Evolutionary conservation across 2,888 invertebrate genomes (phyloP), one percentile per base, ranked within the genome.

Genomic region (Stratiomys singularior): DNA sequence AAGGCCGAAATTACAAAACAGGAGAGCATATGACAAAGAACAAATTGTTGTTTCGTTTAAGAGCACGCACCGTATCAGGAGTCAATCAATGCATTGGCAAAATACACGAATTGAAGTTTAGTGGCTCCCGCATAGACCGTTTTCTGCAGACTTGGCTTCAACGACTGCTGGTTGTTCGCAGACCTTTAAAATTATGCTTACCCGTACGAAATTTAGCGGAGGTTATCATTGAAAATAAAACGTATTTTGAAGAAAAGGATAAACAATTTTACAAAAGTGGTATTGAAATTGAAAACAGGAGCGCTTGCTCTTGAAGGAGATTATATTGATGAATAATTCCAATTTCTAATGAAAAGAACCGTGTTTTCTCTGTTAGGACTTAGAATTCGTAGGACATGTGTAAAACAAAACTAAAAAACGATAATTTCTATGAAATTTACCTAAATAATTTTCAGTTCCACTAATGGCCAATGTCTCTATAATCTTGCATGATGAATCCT

Each of bases 51-150:
- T 7, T 60, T 18, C n/a, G n/a, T 21, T 18, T 23, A 60, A 60
- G 60, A 60, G 23, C 7, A 60, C 7, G 60, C 60, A 60, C 60
- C 60, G 60, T 7, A 23, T 60, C 66, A 66, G 30, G 28, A 28
- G 18, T 66, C 66, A 66, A 28, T 66, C 13, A 66, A 37, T 28
- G 28, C 66, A 66, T 28, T 66, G 66, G 66, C 66, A 37, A 66
- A 66, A 66, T 66, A 18, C 66, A 60, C 23, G 66, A 66, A 66
- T 60, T 60, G 60, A 23, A 23, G 4, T 60, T 60, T 23, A 60
- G 23, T 60, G 11, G 60, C 60, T 60, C 23, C 60, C 13, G 60
- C 23, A 60, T 60, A 18, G 23, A 21, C 60, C 60, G 21, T 60
- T n/a, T 60, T 60, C 23, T 11, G n/a, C 60, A 60, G 60, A 60